Conservation (phyloP, 2,888 invertebrate species). For the Thecophora atra region DNA sequence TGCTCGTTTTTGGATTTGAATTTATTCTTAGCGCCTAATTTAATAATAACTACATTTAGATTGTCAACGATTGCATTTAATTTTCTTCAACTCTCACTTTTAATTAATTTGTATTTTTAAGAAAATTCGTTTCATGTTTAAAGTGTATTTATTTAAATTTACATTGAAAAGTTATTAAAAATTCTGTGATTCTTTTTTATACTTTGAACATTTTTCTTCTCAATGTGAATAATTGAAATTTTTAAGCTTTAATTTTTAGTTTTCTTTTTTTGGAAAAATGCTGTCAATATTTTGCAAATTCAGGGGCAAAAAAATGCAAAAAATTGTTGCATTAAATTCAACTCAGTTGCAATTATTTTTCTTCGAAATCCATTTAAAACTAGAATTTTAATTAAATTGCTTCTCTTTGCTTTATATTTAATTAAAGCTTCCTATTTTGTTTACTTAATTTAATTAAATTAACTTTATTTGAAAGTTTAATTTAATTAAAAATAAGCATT, state of each 20-base stretch:
- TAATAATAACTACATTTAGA: not conserved
- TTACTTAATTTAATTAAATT: not conserved
- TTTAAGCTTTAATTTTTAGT: conserved; percentile 11
- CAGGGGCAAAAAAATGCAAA: conserved; percentile 48
- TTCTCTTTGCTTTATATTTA: not conserved
- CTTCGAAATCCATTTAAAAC: conserved; percentile 38
- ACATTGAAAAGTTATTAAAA: conserved; percentile 21
- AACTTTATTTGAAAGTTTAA: not conserved
- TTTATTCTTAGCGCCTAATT: too few relatives aligned
- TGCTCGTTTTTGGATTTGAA: too few relatives aligned
- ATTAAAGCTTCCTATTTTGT: not conserved
- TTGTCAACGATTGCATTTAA: conserved; percentile 11
- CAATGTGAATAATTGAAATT: too few relatives aligned
- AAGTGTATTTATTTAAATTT: conserved; percentile 34
- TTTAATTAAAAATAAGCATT: not conserved
- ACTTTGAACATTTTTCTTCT: too few relatives aligned
- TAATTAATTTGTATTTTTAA: too few relatives aligned
- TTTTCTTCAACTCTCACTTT: not conserved
- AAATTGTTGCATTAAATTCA: conserved; percentile 41
- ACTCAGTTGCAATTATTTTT: conserved; percentile 1
- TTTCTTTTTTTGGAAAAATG: conserved; percentile 5
- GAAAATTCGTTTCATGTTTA: too few relatives aligned
- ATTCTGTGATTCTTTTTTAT: conserved; percentile 21
- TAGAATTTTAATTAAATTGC: conserved; percentile 12
- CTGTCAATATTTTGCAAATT: conserved; percentile 46